Base-by-base conservation (phyloP, 1,140 invertebrate species). In the Ptiloglossa arizonensis region DNA sequence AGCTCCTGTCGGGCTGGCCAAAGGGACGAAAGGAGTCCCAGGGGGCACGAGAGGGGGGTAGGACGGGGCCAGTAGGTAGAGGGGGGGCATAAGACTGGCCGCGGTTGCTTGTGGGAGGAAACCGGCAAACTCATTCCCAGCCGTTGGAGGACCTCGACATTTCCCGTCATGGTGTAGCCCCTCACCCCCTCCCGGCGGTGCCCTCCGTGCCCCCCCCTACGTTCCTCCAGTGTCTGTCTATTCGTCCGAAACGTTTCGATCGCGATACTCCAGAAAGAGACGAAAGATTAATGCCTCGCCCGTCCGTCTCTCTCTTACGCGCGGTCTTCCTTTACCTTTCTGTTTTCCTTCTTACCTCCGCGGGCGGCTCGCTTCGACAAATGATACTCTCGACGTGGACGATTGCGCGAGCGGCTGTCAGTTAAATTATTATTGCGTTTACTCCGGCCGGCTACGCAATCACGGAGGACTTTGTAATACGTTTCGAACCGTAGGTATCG, bases 121-220 rank as follows among this genome's bases (percentile, higher is more conserved):
- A 88, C 81, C 68, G 80, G 82, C 83, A 86, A 86, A 86, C 87
- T 90, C 87, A 91, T 92, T 92, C 91, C 90, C 91, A 91, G 88
- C 90, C 68, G 82, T 83, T 60, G n/a, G 82, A 87, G 86, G 86
- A 88, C 85, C 89, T 90, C 87, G 89, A 88, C 87, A 90, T 90
- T 90, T 87, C 86, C 80, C 86, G 76, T 80, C 86, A 86, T 85
- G 81, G 84, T 85, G 86, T 82, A 80, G 80, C 72, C 78, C 81
- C 19, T 9, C 35, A 5, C 35, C 35, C 35, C 9, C 35, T 9
- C 3, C 35, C n/a, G n/a, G n/a, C n/a, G n/a, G n/a, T n/a, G n/a
- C n/a, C n/a, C n/a, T n/a, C n/a, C n/a, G n/a, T n/a, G n/a, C n/a
- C n/a, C n/a, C n/a, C n/a, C n/a, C n/a, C n/a, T n/a, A n/a, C n/a